These are phyloP conservation scores for Pempheris klunzingeri DNA, from an alignment of 2,797 vertebrate genomes.

Conservation along the genomic window DNA sequence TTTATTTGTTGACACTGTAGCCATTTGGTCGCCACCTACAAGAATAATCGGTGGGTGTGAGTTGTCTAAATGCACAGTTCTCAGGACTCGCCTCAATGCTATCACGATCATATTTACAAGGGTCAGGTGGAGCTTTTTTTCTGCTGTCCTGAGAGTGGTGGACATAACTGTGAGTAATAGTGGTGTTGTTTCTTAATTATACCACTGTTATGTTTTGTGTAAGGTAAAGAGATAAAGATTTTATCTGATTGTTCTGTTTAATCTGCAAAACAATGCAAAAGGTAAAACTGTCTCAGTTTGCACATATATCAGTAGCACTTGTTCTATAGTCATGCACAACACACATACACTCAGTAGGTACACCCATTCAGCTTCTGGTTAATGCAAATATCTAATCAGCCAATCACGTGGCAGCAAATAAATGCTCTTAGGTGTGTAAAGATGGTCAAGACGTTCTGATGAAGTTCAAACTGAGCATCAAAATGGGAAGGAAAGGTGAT, in stretches of 20 bases:
- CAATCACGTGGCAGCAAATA: too few species aligned
- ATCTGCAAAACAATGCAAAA: conserved; percentile 2
- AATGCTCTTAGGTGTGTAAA: too few species aligned
- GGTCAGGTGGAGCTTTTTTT: conserved; percentile 1
- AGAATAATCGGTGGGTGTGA: conserved; percentile 41
- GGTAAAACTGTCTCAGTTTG: background rate
- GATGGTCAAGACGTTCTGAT: too few species aligned
- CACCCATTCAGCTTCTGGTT: too few species aligned
- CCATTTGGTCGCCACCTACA: conserved; percentile 8
- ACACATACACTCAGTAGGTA: too few species aligned
- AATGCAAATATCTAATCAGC: too few species aligned
- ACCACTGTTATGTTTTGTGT: background rate
- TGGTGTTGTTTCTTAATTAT: background rate
- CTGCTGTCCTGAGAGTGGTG: background rate
- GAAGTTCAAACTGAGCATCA: too few species aligned
- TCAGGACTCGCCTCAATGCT: background rate
- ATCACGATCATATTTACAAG: background rate
- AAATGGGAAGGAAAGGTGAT: too few species aligned
- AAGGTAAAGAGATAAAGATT: conserved; percentile 6
- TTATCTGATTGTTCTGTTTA: conserved; percentile 21
- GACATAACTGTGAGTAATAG: background rate
- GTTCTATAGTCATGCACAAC: background rate
- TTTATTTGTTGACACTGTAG: conserved; percentile 25
- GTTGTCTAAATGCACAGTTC: background rate
- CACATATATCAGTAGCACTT: conserved; percentile 11